phyloP scores from a whole-genome alignment of 2,797 vertebrate genomes.

The Parambassis ranga region DNA sequence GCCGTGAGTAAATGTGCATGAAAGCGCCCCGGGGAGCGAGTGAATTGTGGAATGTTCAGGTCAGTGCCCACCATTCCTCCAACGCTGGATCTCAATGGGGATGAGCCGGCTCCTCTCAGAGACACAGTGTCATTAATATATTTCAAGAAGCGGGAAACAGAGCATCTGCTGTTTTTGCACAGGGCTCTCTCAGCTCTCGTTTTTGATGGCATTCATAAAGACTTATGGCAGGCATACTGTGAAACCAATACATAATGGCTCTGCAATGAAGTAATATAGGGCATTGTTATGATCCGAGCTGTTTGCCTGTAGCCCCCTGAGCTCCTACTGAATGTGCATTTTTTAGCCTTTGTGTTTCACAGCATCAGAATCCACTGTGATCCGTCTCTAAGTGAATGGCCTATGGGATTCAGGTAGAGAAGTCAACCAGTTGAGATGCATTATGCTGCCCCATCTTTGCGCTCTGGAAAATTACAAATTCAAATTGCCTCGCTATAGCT shows the following conservation, averaged over 20 bases:
- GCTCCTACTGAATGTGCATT: slow-evolving; percentile 30
- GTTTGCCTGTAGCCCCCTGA: slow-evolving; percentile 30
- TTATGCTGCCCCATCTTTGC: slow-evolving; percentile 9
- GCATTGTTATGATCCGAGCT: slow-evolving; percentile 41
- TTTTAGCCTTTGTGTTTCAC: slow-evolving; percentile 44
- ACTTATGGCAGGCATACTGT: slow-evolving; percentile 17
- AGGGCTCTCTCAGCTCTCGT: slow-evolving; percentile 20
- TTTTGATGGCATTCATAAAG: slow-evolving; percentile 60
- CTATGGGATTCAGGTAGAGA: slow-evolving; percentile 28
- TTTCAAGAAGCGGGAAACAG: slow-evolving; percentile 52
- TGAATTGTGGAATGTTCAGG: slow-evolving; percentile 65
- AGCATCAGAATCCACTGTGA: slow-evolving; percentile 38
- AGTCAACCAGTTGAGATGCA: slow-evolving; percentile 11
- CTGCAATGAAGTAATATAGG: slow-evolving; percentile 27
- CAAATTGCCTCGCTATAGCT: slow-evolving; percentile 41
- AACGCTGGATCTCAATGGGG: slow-evolving; percentile 40
- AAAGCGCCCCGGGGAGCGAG: slow-evolving; percentile 59
- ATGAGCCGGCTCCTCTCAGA: slow-evolving; percentile 38
- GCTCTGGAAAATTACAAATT: slow-evolving; percentile 52
- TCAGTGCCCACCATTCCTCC: slow-evolving; percentile 53
- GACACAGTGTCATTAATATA: slow-evolving; percentile 66
- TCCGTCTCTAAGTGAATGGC: slow-evolving; percentile 22
- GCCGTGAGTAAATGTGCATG: slow-evolving; percentile 67
- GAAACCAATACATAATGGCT: slow-evolving; percentile 44
- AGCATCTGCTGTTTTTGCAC: slow-evolving; percentile 44